Conservation (phyloP, 2,888 invertebrate genomes). For the Saturnia japonica region DNA sequence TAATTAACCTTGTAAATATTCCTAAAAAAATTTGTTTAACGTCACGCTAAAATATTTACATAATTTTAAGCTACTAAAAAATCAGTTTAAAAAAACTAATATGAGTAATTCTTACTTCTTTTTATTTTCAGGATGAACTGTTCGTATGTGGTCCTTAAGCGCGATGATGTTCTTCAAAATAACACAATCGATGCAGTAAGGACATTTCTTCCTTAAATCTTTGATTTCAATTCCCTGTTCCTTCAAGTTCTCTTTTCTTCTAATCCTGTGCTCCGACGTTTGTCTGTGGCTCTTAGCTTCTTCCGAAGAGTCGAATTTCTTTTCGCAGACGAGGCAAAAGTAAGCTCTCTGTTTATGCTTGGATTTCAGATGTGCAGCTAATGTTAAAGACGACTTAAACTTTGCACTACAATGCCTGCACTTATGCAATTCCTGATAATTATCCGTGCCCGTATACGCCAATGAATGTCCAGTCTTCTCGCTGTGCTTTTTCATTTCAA, state of each 20-base stretch:
- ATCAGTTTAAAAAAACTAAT: neutral
- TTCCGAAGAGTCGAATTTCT: conserved; percentile 82
- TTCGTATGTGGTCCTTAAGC: conserved; percentile 84
- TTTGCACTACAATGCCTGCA: conserved; percentile 83
- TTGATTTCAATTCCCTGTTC: conserved; percentile 61
- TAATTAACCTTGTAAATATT: neutral
- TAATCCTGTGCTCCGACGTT: conserved; percentile 84
- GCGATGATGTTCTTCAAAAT: conserved; percentile 77
- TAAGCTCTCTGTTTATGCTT: conserved; percentile 83
- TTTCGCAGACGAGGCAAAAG: conserved; percentile 86
- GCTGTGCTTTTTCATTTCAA: conserved; percentile 86
- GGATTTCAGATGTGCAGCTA: conserved; percentile 85
- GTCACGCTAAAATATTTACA: too few relatives aligned
- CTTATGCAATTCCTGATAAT: conserved; percentile 84
- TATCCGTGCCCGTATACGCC: conserved; percentile 82
- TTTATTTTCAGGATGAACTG: conserved; percentile 83
- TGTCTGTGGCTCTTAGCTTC: conserved; percentile 86
- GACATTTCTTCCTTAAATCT: conserved; percentile 79
- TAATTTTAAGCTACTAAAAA: neutral
- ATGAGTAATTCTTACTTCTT: conserved; percentile 77
- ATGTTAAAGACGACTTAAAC: conserved; percentile 83
- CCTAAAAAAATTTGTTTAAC: neutral
- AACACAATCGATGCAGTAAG: conserved; percentile 78
- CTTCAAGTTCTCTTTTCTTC: conserved; percentile 68
- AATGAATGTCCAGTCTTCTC: conserved; percentile 74